phyloP scores from a whole-genome alignment of 2,797 vertebrate species.

The Pagetopsis macropterus region DNA sequence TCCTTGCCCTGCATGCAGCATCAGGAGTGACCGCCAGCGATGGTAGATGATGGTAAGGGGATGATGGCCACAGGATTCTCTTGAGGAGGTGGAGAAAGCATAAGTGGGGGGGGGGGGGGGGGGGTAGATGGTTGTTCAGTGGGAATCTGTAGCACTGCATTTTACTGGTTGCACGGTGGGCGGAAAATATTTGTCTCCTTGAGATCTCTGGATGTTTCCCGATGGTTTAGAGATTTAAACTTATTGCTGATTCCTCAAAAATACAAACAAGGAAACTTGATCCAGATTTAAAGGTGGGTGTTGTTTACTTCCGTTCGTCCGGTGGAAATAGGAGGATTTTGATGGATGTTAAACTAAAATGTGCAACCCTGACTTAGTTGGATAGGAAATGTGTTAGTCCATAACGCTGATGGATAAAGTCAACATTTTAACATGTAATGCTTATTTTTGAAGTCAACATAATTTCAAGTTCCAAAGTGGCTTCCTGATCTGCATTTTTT shows the following conservation, averaged over 20 bases:
- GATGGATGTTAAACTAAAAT: neutral
- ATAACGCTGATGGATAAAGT: neutral
- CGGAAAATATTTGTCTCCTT: slow-evolving; percentile 9
- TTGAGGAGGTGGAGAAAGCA: slow-evolving; percentile 69
- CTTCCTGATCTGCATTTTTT: neutral
- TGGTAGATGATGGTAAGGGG: slow-evolving; percentile 58
- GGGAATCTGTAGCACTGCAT: slow-evolving; percentile 22
- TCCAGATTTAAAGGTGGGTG: slow-evolving; percentile 63
- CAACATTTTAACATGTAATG: neutral
- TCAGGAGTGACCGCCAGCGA: slow-evolving; percentile 25
- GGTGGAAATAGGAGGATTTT: neutral
- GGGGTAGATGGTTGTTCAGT: slow-evolving; percentile 31
- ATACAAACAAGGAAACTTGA: slow-evolving; percentile 7
- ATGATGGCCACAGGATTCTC: slow-evolving; percentile 42
- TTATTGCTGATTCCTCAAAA: neutral
- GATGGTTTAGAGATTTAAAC: slow-evolving; percentile 22
- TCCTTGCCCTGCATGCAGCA: slow-evolving; percentile 41
- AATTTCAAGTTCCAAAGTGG: neutral
- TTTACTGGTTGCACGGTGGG: slow-evolving; percentile 35
- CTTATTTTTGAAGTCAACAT: neutral
- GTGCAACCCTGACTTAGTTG: neutral
- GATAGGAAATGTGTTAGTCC: neutral
- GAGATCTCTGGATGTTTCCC: slow-evolving; percentile 34
- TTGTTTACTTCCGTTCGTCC: slow-evolving; percentile 6
- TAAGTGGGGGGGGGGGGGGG: slow-evolving; percentile 36